A percentile compares a stretch with the other conserved stretches of the same genome.
phyloP scores from a whole-genome alignment of 2,888 invertebrate genomes.

The Nymphalis polychloros region DNA sequence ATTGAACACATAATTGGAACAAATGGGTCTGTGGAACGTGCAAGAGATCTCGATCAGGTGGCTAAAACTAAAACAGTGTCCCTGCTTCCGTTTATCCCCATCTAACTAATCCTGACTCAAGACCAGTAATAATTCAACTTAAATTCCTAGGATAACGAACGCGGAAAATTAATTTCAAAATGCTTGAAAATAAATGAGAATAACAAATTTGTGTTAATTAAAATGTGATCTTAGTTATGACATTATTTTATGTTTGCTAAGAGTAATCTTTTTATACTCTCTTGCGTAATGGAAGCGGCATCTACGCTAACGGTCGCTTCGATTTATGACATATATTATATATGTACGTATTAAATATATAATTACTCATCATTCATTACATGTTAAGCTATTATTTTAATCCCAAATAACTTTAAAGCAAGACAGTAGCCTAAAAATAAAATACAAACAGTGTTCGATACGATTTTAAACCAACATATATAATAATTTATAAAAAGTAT shows the following conservation, averaged over 20 bases:
- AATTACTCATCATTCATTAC: too few species aligned
- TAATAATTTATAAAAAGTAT: too few species aligned
- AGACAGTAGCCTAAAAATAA: too few species aligned
- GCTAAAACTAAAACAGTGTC: constrained; percentile 49
- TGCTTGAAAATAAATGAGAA: constrained; percentile 7
- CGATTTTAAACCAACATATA: too few species aligned
- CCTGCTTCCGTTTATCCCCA: constrained; percentile 47
- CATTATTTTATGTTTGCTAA: neutral
- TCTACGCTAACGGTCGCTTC: too few species aligned
- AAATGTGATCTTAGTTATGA: neutral
- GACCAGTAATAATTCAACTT: constrained; percentile 54
- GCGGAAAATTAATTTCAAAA: constrained; percentile 26
- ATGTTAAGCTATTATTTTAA: too few species aligned
- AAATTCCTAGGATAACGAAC: constrained; percentile 52
- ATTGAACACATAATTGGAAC: neutral
- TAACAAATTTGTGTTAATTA: neutral
- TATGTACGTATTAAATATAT: too few species aligned
- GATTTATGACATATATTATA: too few species aligned
- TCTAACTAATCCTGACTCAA: constrained; percentile 52
- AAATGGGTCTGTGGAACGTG: neutral
- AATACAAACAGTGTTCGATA: too few species aligned
- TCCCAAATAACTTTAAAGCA: too few species aligned
- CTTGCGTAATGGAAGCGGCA: too few species aligned
- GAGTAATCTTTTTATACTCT: too few species aligned
- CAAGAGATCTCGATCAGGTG: constrained; percentile 39